phyloP scores from a whole-genome alignment of 2,113 vertebrate genomes.

The Procavia capensis region DNA sequence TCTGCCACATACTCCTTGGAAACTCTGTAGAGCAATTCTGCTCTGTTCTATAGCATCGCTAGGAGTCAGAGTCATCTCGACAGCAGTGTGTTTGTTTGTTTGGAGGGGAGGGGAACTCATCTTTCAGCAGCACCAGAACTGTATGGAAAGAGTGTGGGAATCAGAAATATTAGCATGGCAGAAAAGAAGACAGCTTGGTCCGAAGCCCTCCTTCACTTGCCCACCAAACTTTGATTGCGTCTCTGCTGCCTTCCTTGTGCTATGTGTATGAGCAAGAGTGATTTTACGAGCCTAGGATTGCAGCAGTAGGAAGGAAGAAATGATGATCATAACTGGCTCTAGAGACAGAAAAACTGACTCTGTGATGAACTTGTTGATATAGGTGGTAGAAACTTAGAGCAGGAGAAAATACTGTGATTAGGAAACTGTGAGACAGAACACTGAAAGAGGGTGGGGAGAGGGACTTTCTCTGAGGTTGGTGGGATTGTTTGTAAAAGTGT shows the following conservation, averaged over 20 bases:
- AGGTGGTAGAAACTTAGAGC: neutral
- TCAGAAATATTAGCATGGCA: neutral
- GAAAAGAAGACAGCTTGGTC: conserved; percentile 29
- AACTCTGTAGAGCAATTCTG: no score
- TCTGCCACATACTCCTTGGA: no score
- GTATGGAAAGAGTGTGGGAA: neutral
- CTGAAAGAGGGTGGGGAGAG: neutral
- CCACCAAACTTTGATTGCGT: neutral
- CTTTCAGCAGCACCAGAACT: neutral
- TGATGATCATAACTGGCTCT: no score
- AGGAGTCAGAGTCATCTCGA: no score
- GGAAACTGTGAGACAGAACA: neutral
- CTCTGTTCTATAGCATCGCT: no score
- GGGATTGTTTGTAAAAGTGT: neutral
- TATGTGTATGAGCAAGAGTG: neutral
- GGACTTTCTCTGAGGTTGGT: neutral
- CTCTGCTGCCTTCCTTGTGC: neutral
- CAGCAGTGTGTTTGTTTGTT: no score
- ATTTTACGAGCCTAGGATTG: neutral
- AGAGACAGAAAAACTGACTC: neutral
- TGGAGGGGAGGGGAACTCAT: no score
- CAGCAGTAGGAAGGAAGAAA: neutral
- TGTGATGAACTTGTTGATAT: neutral
- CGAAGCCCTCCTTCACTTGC: neutral
- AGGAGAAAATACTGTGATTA: neutral